phyloP scores from a whole-genome alignment of 2,113 vertebrate genomes.

The Melanotaenia duboulayi region DNA sequence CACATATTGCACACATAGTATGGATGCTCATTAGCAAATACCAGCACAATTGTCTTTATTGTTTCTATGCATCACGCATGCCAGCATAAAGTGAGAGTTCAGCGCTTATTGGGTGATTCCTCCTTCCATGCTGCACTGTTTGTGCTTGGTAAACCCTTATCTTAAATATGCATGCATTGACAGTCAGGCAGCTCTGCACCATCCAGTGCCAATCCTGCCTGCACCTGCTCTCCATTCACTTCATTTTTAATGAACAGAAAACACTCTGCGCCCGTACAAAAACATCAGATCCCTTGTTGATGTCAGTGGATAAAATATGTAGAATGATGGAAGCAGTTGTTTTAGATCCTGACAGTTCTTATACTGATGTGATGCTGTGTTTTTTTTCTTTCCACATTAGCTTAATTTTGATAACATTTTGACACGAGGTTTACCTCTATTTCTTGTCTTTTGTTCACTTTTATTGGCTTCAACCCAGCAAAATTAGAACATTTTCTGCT shows the following conservation, averaged over 20 bases:
- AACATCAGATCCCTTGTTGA: conserved; percentile 58
- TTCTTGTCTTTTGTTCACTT: neutral
- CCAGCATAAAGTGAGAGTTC: conserved; percentile 11
- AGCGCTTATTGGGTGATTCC: conserved; percentile 7
- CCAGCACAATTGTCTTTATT: conserved; percentile 29
- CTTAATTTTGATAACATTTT: neutral
- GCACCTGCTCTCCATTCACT: conserved; percentile 73
- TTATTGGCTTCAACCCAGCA: conserved; percentile 30
- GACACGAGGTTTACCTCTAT: neutral
- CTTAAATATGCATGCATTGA: conserved; percentile 39
- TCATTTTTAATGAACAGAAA: conserved; percentile 78
- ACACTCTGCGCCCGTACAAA: conserved; percentile 46
- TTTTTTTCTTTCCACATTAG: neutral
- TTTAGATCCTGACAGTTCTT: conserved; percentile 22
- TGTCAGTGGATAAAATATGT: conserved; percentile 64
- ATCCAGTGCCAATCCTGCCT: conserved; percentile 49
- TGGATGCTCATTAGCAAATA: conserved; percentile 30
- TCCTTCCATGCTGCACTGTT: conserved; percentile 1
- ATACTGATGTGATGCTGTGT: conserved; percentile 1
- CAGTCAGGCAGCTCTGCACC: conserved; percentile 35
- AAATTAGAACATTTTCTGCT: conserved; percentile 25
- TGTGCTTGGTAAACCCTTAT: conserved; percentile 42
- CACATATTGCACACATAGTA: too few relatives aligned
- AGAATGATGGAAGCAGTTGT: conserved; percentile 26
- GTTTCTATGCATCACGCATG: conserved; percentile 22